Evolutionary conservation across 2,113 vertebrate genomes (phyloP), one percentile per base, ranked within the genome.

Genomic region (Hydrochoerus hydrochaeris): DNA sequence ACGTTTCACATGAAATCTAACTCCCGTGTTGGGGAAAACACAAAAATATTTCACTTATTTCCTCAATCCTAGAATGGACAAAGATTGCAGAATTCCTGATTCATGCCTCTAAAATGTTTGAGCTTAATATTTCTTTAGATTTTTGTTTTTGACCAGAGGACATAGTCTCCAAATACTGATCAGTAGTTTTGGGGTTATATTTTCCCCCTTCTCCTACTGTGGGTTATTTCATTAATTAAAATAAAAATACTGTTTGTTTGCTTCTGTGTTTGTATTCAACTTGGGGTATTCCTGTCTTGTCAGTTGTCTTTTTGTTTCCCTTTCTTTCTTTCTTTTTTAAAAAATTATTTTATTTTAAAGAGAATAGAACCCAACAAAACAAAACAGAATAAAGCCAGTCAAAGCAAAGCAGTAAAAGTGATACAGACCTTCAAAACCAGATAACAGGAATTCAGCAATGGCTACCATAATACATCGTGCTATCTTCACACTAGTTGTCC

Each of bases 61-160:
- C 10, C 54, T 90, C 60, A 86, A 35, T 77, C 32, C 41, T 90
- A 83, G 54, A 24, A 62, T 90, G 20, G 49, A 78, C 10, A 62
- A 16, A 89, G 35, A 60, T 13, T 78, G 95, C 46, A 95, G 67
- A 73, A 65, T 65, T 94, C 52, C 58, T 83, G 58, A 67, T 62
- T 1, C 26, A 16, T 52, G 49, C 41, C 32, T 95, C 60, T 90
- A 35, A 35, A 90, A 95, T 90, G 62, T 46, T 63, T 83, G 44
- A 95, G 26, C 75, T 94, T 75, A 90, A 35, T 86, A 62, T 86
- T 90, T 91, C 52, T 97, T 95, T 84, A 88, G 30, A 71, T 22
- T 63, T 44, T 88, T 52, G 3, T 95, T 78, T 46, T 46, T 49
- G 32, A 38, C 41, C 41, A 41, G 41, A 75, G 41, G 41, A 75